phyloP scores from a whole-genome alignment of 2,113 vertebrate genomes.

The Myotis brandtii region DNA sequence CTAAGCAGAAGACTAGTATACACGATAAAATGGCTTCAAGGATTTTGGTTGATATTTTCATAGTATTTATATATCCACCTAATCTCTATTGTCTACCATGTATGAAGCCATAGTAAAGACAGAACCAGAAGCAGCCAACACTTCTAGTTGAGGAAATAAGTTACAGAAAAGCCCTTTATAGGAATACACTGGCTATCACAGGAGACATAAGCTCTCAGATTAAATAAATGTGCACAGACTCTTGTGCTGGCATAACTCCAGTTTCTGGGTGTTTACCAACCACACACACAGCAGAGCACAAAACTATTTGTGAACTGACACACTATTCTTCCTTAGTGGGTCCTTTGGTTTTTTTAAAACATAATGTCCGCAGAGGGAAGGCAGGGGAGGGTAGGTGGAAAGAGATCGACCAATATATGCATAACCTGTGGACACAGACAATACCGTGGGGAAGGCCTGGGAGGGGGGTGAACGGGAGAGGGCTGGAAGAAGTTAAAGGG shows the following conservation, averaged over 20 bases:
- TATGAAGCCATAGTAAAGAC: not conserved
- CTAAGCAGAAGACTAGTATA: not conserved
- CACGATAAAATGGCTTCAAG: not conserved
- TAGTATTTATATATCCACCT: not conserved
- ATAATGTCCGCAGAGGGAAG: too few species aligned
- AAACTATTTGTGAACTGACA: not conserved
- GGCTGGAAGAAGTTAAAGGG: too few species aligned
- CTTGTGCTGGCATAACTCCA: not conserved
- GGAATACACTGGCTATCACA: not conserved
- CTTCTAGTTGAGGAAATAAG: not conserved
- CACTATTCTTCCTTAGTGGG: not conserved
- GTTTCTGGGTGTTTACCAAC: not conserved
- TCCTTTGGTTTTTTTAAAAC: not conserved
- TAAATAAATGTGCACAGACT: not conserved
- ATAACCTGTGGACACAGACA: too few species aligned
- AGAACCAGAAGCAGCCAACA: not conserved
- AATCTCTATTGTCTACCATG: not conserved
- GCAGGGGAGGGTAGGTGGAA: too few species aligned
- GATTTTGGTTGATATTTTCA: not conserved
- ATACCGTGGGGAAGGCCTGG: too few species aligned
- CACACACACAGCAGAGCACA: not conserved
- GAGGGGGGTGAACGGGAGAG: too few species aligned
- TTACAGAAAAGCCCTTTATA: not conserved
- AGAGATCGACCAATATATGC: too few species aligned
- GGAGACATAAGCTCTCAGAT: not conserved